These are phyloP conservation scores for Nylanderia fulva DNA, from an alignment of 1,140 invertebrate genomes.

Conservation along the genomic window DNA sequence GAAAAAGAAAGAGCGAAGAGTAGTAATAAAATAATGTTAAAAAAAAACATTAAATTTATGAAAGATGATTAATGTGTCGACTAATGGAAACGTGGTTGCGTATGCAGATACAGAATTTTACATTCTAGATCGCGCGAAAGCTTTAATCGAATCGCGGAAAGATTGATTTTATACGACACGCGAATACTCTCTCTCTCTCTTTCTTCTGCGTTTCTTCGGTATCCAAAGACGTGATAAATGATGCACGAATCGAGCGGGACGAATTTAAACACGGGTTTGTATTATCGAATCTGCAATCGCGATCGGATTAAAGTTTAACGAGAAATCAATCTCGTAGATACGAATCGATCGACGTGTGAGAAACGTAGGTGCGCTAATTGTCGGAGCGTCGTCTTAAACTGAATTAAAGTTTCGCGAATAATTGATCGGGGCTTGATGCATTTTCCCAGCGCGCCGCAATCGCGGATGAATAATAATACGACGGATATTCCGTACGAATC, in stretches of 20 bases:
- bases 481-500: neutral
- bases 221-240: slow-evolving; percentile 12
- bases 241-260: slow-evolving; percentile 28
- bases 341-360: neutral
- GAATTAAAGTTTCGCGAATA: slow-evolving; percentile 51
- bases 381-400: slow-evolving; percentile 28
- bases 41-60: neutral
- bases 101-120: slow-evolving; percentile 9
- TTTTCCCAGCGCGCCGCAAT: slow-evolving; percentile 22
- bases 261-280: slow-evolving; percentile 35
- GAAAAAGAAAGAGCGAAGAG: neutral
- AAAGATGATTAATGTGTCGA: neutral
- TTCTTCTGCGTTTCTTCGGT: neutral
- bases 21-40: neutral
- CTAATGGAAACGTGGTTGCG: neutral
- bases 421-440: slow-evolving; percentile 36
- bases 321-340: slow-evolving; percentile 25
- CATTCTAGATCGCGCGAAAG: neutral
- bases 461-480: slow-evolving; percentile 2
- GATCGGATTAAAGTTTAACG: slow-evolving; percentile 37
- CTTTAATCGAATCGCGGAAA: slow-evolving; percentile 6
- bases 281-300: slow-evolving; percentile 40
- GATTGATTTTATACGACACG: slow-evolving; percentile 12
- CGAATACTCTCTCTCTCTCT: neutral
- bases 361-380: slow-evolving; percentile 29